Percentiles rank a stretch among this genome's conserved stretches.
Evolutionary conservation across 2,888 invertebrate species (phyloP).

Genomic region (Oegoconia quadripuncta): DNA sequence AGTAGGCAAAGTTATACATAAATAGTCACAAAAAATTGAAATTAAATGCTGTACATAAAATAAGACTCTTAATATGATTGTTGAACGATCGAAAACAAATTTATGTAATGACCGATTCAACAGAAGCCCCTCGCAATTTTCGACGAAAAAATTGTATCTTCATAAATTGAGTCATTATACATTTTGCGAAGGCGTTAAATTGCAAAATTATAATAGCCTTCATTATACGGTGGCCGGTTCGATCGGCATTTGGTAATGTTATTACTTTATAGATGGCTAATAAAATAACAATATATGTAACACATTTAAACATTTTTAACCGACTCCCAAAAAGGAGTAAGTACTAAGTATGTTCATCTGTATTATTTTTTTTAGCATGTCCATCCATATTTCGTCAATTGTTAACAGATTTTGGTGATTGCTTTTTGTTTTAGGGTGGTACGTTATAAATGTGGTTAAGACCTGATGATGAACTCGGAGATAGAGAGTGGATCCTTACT

Average conservation of each 20-base stretch:
- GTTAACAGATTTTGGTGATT: no score
- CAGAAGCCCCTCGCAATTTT: slow-evolving; percentile 40
- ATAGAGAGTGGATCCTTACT: no score
- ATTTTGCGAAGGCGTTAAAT: slow-evolving; percentile 65
- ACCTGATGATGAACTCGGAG: no score
- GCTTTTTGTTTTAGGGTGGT: no score
- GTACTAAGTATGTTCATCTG: no score
- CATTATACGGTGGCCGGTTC: slow-evolving; percentile 51
- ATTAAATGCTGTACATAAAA: slow-evolving; percentile 13
- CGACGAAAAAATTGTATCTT: slow-evolving; percentile 35
- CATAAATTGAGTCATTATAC: slow-evolving; percentile 67
- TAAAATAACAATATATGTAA: no score
- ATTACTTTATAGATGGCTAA: background rate
- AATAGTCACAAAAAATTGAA: no score
- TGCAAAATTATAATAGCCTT: slow-evolving; percentile 54
- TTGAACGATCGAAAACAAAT: slow-evolving; percentile 36
- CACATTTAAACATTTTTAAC: no score
- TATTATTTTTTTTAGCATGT: no score
- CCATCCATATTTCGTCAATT: no score
- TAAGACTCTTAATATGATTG: slow-evolving; percentile 12
- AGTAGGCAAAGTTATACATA: slow-evolving; percentile 5
- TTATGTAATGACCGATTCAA: slow-evolving; percentile 48
- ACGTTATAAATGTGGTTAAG: no score
- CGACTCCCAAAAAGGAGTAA: no score
- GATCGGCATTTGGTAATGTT: slow-evolving; percentile 29